These are phyloP conservation scores for Ctena decussata DNA, from an alignment of 2,888 invertebrate genomes.

Conservation along the genomic window DNA sequence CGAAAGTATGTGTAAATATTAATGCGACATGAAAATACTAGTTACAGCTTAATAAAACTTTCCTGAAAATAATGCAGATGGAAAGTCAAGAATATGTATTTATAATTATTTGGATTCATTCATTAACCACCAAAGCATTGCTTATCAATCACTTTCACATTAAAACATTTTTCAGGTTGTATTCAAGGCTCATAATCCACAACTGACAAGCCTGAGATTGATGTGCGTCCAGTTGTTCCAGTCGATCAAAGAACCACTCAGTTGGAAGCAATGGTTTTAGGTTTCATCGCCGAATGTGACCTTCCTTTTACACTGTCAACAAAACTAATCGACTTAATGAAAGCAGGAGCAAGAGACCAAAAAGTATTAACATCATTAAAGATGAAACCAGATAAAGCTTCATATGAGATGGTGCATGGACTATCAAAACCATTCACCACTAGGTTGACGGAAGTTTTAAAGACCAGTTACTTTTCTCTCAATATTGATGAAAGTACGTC, in stretches of 20 bases:
- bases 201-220: not conserved
- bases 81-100: too few species aligned
- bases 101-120: too few species aligned
- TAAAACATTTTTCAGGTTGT: too few species aligned
- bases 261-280: conserved; percentile 17
- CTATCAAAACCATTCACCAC: conserved; percentile 13
- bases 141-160: too few species aligned
- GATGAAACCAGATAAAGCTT: conserved; percentile 39
- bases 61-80: too few species aligned
- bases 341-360: not conserved
- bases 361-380: not conserved
- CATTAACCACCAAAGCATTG: too few species aligned
- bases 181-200: not conserved
- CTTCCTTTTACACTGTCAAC: conserved; percentile 23
- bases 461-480: conserved; percentile 20
- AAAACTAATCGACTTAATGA: conserved; percentile 7
- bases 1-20: too few species aligned
- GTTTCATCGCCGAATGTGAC: conserved; percentile 15
- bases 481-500: conserved; percentile 58
- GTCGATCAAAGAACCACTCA: not conserved
- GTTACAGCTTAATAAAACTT: too few species aligned
- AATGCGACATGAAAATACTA: too few species aligned
- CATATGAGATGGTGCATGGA: conserved; percentile 45
- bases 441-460: not conserved
- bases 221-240: not conserved